Conservation (phyloP, 2,888 invertebrate genomes). For the Anoncus sp. region DNA sequence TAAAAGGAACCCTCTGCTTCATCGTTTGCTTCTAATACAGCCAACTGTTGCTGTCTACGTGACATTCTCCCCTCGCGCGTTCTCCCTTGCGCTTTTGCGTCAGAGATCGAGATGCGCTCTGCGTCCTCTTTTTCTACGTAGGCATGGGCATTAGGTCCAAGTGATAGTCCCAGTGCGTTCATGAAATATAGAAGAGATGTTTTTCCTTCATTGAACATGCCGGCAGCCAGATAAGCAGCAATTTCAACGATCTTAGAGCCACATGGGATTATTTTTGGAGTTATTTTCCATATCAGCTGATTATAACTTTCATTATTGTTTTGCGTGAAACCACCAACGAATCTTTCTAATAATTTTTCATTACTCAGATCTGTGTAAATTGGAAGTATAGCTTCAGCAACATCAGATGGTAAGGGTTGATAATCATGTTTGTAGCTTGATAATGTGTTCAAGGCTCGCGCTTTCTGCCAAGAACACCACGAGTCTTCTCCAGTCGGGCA, state of each 20-base stretch:
- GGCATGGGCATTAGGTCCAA: slow-evolving; percentile 60
- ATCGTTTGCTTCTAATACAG: slow-evolving; percentile 56
- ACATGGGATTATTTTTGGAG: no score
- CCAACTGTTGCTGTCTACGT: slow-evolving; percentile 57
- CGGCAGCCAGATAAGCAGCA: no score
- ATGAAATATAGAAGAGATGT: slow-evolving; percentile 60
- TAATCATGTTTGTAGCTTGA: slow-evolving; percentile 12
- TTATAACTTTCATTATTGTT: no score
- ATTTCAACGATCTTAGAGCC: no score
- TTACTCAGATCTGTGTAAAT: slow-evolving; percentile 5
- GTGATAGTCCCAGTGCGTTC: slow-evolving; percentile 59
- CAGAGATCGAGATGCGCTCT: slow-evolving; percentile 63
- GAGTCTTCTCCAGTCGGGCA: neutral
- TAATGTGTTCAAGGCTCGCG: slow-evolving; percentile 1
- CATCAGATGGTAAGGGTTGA: slow-evolving; percentile 10
- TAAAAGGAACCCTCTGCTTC: slow-evolving; percentile 36
- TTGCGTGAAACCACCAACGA: no score
- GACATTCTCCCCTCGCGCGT: slow-evolving; percentile 66
- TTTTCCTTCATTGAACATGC: slow-evolving; percentile 67
- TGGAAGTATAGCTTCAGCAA: slow-evolving; percentile 1
- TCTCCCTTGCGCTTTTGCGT: slow-evolving; percentile 52
- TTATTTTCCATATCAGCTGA: no score
- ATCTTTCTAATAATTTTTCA: slow-evolving; percentile 6
- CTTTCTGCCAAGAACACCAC: slow-evolving; percentile 7
- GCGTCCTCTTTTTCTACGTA: slow-evolving; percentile 60